Conservation (phyloP, 2,113 vertebrate genomes). For the Ptychochromis oligacanthus region DNA sequence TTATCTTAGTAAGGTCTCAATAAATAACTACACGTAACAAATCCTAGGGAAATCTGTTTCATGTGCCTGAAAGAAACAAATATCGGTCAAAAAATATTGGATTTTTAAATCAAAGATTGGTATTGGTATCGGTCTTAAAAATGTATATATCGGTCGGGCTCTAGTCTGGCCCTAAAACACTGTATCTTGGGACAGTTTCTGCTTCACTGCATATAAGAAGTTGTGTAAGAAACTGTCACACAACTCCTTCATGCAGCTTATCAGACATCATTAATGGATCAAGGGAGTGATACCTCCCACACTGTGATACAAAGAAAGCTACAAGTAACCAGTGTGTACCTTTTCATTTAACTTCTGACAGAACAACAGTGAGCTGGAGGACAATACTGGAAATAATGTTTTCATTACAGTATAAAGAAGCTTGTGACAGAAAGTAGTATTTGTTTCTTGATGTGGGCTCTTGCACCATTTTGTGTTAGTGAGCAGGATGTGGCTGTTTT, state of each 20-base stretch:
- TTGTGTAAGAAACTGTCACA: background rate
- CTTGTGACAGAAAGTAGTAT: background rate
- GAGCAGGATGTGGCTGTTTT: background rate
- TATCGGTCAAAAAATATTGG: too few species aligned
- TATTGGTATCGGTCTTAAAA: too few species aligned
- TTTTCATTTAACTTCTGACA: background rate
- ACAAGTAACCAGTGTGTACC: background rate
- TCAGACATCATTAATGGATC: background rate
- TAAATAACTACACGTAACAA: too few species aligned
- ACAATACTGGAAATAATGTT: background rate
- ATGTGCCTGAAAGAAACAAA: too few species aligned
- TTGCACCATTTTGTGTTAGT: background rate
- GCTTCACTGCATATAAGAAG: background rate
- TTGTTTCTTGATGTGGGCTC: background rate
- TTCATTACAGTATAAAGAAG: background rate
- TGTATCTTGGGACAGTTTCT: too few species aligned
- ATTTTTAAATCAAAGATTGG: too few species aligned
- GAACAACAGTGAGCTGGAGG: background rate
- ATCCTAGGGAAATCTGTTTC: too few species aligned
- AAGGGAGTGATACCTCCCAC: background rate
- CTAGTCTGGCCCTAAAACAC: too few species aligned
- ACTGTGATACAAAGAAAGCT: background rate
- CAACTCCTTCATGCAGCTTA: background rate
- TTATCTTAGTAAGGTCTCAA: too few species aligned
- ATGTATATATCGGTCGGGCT: too few species aligned